These are phyloP conservation scores for Gymnothorax javanicus DNA, from an alignment of 2,797 vertebrate genomes.

Conservation along the genomic window DNA sequence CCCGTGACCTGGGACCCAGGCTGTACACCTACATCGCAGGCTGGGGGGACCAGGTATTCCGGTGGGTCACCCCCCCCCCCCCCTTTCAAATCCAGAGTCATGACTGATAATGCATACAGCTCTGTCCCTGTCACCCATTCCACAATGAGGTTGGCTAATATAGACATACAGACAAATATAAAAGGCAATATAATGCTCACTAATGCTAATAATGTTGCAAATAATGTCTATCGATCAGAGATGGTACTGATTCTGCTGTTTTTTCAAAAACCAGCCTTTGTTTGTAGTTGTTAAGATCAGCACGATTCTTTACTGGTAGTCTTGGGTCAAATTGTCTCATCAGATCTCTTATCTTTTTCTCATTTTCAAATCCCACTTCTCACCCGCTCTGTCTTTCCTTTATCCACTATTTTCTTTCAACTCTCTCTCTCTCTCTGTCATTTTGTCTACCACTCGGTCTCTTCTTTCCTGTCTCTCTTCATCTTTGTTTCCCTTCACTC, in stretches of 20 bases:
- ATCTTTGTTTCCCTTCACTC: no score
- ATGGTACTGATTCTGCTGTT: neutral
- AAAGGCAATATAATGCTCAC: neutral
- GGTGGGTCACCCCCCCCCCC: conserved; percentile 17
- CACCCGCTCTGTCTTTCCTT: neutral
- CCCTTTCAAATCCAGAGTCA: no score
- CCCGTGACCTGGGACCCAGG: conserved; percentile 39
- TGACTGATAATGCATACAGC: neutral
- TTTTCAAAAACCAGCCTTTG: neutral
- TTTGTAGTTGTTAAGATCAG: neutral
- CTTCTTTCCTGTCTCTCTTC: no score
- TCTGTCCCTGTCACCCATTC: no score
- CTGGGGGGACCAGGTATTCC: conserved; percentile 39
- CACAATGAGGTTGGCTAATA: no score
- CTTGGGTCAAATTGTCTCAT: neutral
- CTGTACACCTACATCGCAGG: conserved; percentile 32
- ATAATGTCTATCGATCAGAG: neutral
- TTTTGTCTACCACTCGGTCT: no score
- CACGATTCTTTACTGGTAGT: neutral
- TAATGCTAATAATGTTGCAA: neutral
- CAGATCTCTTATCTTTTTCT: neutral
- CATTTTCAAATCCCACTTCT: neutral
- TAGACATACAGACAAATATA: neutral
- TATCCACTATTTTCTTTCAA: no score
- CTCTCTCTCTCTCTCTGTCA: no score